Evolutionary conservation across 2,113 vertebrate genomes (phyloP), one percentile per base, ranked within the genome.

Genomic region (Thamnophis sirtalis): DNA sequence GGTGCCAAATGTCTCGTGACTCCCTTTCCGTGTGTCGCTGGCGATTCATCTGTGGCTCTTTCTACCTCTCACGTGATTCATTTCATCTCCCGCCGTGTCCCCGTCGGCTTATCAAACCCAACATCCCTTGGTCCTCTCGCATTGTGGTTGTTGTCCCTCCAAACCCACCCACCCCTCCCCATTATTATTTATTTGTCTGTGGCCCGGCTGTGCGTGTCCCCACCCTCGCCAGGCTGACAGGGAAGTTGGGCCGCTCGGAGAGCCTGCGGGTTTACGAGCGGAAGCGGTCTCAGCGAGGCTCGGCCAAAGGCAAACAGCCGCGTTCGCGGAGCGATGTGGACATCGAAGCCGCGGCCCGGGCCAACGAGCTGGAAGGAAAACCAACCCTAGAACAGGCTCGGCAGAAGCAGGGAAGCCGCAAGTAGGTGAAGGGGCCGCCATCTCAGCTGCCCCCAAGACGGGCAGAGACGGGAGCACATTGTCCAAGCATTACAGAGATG

Each of bases 291-390:
- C 98, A 98, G 73, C 98, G 98, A 68, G 98, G 98, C 92, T 98
- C 98, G 49, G 96, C 98, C 96, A 98, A 98, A 95, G 98, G 96
- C 96, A 98, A 98, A 97, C 98, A 98, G 97, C 98, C 97, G 8
- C 98, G 98, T 91, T 99, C 98, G 96, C 98, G 98, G 96, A 99
- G 98, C n/a, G 98, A 99, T 68, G 98, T 99, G 97, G 98, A 99
- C 97, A 98, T 98, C 94, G 98, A 98, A 97, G 97, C 98, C 92
- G 92, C 98, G 50, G 86, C 95, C 93, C 93, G 88, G 33, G 93
- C 95, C 90, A 92, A 58, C 93, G 91, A 94, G 92, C 68, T 95
- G 96, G 60, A 94, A 63, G 56, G 89, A 51, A 93, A 90, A 89
- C 68, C 89, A 63, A 54, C 68, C 26, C 92, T 80, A 92, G 95